Base-by-base conservation (phyloP, 2,113 vertebrate genomes). In the Oreochromis niloticus region DNA sequence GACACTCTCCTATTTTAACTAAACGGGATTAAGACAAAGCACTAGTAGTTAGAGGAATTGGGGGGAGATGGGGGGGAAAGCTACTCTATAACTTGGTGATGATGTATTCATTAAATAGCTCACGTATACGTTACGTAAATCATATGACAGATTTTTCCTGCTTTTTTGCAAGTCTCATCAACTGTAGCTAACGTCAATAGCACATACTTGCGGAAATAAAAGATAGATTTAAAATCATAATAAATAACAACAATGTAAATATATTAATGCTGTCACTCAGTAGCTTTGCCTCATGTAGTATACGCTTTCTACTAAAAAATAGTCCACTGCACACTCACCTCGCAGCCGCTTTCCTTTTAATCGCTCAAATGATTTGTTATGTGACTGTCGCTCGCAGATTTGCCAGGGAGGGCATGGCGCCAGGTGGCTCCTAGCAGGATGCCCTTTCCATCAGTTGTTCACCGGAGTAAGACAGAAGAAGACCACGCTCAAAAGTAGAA, bases 371-470 rank as follows among this genome's bases (percentile, higher is more conserved):
- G 4, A 7, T 7, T 10, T n/a, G 55, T 88, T 85, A 89, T 82
- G 54, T 57, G 2, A 55, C 46, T 12, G 85, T 41, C 9, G 79
- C 52, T 43, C 54, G 46, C 48, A 24, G 73, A 13, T 3, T 57
- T 4, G 3, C 34, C 7, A 43, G 4, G 32, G 17, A 30, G 75
- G 59, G 43, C 91, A 94, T 94, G 48, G 50, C 61, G 84, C 90
- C 13, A 10, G 82, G 52, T 59, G 73, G 10, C 4, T 17, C 73
- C 75, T 89, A 94, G 81, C 90, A 84, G 56, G 85, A 83, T 22
- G 79, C 11, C 14, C 59, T 88, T 54, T 89, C 92, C 92, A 94
- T 93, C 57, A 81, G 89, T 59, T 17, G 10, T 11, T 19, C 3
- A 82, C 13, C 0, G n/a, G 52, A 80, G 16, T 3, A 34, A 82